A percentile compares a stretch with the other conserved stretches of the same genome.
These are phyloP conservation scores for Scaptodrosophila latifasciaeformis DNA, from an alignment of 2,888 invertebrate species.

Conservation along the genomic window DNA sequence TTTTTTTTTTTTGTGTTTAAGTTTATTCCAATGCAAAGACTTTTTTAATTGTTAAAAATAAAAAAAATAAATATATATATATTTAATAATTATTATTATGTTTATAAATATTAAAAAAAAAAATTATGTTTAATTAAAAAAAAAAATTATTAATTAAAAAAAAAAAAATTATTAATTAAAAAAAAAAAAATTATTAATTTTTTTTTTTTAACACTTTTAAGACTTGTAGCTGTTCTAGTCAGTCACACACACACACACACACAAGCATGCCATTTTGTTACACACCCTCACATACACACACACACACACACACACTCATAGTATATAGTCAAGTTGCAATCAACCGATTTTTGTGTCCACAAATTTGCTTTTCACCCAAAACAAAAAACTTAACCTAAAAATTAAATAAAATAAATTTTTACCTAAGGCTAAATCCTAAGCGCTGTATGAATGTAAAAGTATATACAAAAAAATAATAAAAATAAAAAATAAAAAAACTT, in stretches of 20 bases:
- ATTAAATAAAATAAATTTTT: no score
- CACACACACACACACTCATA: no score
- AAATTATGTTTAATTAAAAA: no score
- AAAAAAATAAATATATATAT: constrained; percentile 6
- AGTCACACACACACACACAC: neutral
- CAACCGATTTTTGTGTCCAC: constrained; percentile 11
- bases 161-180: no score
- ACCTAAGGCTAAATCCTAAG: no score
- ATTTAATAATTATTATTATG: constrained; percentile 28
- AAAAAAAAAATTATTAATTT: constrained; percentile 29
- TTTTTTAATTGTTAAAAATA: constrained; percentile 25
- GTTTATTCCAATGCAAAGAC: constrained; percentile 59
- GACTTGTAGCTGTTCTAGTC: neutral
- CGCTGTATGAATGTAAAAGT: no score
- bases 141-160: no score
- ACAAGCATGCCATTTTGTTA: constrained; percentile 8
- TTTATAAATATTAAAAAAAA: constrained; percentile 38
- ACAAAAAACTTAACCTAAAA: no score
- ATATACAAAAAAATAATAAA: neutral
- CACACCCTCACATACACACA: no score
- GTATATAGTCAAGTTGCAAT: constrained; percentile 16
- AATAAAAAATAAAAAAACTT: neutral
- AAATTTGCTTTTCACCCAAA: no score
- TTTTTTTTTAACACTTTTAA: constrained; percentile 13
- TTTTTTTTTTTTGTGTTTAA: constrained; percentile 22